Evolutionary conservation across 2,113 vertebrate genomes (phyloP).

Genomic region (Hippoglossus stenolepis): DNA sequence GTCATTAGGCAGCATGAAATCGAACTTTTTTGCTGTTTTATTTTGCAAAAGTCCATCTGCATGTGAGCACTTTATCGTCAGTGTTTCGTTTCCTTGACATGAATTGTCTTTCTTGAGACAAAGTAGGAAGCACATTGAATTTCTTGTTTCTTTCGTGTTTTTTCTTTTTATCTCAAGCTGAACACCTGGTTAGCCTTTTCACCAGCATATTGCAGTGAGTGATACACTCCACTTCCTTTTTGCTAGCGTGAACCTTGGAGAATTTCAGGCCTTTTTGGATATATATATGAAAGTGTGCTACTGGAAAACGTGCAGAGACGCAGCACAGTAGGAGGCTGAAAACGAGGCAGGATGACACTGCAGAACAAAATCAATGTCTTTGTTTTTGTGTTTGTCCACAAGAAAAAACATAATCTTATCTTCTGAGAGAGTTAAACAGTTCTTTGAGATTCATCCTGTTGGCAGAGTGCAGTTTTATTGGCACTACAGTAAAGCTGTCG

Average conservation of each 20-base stretch:
- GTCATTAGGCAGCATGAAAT: slow-evolving; percentile 53
- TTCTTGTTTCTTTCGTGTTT: slow-evolving; percentile 50
- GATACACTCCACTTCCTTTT: slow-evolving; percentile 43
- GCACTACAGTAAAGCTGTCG: slow-evolving; percentile 36
- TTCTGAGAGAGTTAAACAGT: slow-evolving; percentile 34
- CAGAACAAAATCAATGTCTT: slow-evolving; percentile 48
- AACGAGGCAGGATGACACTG: slow-evolving; percentile 31
- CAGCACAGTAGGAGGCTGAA: slow-evolving; percentile 4
- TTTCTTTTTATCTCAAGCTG: slow-evolving; percentile 59
- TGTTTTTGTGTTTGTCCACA: slow-evolving; percentile 53
- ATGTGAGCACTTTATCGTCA: slow-evolving; percentile 76
- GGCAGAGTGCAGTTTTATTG: slow-evolving; percentile 50
- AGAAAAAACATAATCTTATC: slow-evolving; percentile 47
- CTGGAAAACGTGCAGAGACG: slow-evolving; percentile 19
- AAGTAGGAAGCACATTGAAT: slow-evolving; percentile 64
- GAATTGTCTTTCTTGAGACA: slow-evolving; percentile 48
- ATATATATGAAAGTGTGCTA: slow-evolving; percentile 10
- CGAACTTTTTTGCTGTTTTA: slow-evolving; percentile 52
- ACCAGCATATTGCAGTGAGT: slow-evolving; percentile 77
- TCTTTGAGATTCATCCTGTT: slow-evolving; percentile 29
- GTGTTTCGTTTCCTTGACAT: slow-evolving; percentile 56
- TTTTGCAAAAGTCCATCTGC: slow-evolving; percentile 62
- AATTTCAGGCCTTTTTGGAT: slow-evolving; percentile 53
- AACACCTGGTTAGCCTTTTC: slow-evolving; percentile 80
- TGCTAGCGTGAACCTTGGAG: slow-evolving; percentile 50